A percentile compares a stretch with the other conserved stretches of the same genome.
These are phyloP conservation scores for Drosophila pallidifrons DNA, from an alignment of 1,140 invertebrate species.

Conservation along the genomic window DNA sequence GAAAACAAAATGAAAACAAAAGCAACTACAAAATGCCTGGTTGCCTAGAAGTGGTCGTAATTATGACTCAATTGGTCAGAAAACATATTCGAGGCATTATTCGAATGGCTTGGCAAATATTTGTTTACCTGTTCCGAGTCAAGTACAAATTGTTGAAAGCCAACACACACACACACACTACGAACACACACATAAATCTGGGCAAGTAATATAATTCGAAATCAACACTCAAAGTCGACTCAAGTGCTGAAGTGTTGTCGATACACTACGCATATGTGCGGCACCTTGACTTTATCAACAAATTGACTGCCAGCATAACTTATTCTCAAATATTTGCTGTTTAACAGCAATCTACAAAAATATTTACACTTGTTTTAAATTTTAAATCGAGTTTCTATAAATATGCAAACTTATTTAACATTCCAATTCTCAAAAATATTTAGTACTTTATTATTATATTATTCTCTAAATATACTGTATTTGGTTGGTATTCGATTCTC, in stretches of 20 bases:
- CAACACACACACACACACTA: conserved; percentile 12
- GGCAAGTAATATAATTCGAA: conserved; percentile 46
- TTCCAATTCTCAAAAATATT: too few relatives aligned
- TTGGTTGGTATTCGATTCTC: too few relatives aligned
- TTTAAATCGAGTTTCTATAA: too few relatives aligned
- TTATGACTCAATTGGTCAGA: conserved; percentile 54
- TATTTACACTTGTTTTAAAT: too few relatives aligned
- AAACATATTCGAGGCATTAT: conserved; percentile 48
- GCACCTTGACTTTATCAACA: background rate
- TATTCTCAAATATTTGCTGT: too few relatives aligned
- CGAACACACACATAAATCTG: conserved; percentile 35
- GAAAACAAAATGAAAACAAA: background rate
- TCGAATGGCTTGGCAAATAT: conserved; percentile 57
- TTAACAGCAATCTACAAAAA: too few relatives aligned
- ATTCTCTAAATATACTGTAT: too few relatives aligned
- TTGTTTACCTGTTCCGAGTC: conserved; percentile 52
- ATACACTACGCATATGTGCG: conserved; percentile 24
- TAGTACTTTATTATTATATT: too few relatives aligned
- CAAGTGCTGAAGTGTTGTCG: conserved; percentile 14
- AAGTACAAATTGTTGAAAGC: conserved; percentile 45
- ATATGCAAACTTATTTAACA: too few relatives aligned
- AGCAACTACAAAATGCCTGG: background rate
- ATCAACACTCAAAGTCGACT: conserved; percentile 41
- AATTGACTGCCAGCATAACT: background rate
- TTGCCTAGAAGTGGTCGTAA: conserved; percentile 35